Percentiles rank a stretch among this genome's conserved stretches.
These are phyloP conservation scores for Sinelater perroti DNA, from an alignment of 2,888 invertebrate genomes.

Conservation along the genomic window DNA sequence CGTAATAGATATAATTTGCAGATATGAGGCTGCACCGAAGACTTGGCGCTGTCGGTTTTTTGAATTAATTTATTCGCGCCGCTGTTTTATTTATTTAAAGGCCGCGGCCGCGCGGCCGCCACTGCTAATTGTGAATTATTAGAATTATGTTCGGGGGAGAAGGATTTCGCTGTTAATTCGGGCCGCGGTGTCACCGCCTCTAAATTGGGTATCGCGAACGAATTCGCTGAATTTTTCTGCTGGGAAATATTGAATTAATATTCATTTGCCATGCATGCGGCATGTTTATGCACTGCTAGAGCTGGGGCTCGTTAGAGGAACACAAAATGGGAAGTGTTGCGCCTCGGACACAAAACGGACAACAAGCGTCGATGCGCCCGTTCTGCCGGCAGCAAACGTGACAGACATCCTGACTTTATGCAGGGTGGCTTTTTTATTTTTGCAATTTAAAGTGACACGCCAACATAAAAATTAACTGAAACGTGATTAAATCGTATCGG, in stretches of 20 bases:
- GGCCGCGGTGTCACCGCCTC: conserved; percentile 40
- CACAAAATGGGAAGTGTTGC: conserved; percentile 1
- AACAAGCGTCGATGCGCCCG: background rate
- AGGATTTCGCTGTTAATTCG: conserved; percentile 49
- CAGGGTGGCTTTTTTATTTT: too few species aligned
- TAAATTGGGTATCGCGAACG: conserved; percentile 50
- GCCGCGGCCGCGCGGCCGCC: conserved; percentile 47
- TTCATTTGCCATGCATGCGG: conserved; percentile 51
- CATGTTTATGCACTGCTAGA: conserved; percentile 14
- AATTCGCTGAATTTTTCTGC: conserved; percentile 55
- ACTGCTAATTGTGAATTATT: conserved; percentile 57
- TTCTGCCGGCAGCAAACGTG: too few species aligned
- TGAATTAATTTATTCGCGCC: conserved; percentile 54
- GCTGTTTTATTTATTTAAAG: conserved; percentile 54
- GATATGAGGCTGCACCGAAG: conserved; percentile 46
- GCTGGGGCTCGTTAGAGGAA: conserved; percentile 4
- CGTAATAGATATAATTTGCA: conserved; percentile 55
- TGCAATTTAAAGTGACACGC: too few species aligned
- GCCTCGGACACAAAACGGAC: background rate
- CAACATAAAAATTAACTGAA: too few species aligned
- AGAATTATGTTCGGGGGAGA: conserved; percentile 55
- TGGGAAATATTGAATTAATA: conserved; percentile 59
- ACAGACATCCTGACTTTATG: too few species aligned
- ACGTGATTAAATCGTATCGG: too few species aligned
- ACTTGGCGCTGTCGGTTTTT: conserved; percentile 49